Percentiles rank a stretch among this genome's conserved stretches.
These are phyloP conservation scores for Bilobella aurantiaca DNA, from an alignment of 1,140 invertebrate genomes.

Conservation along the genomic window DNA sequence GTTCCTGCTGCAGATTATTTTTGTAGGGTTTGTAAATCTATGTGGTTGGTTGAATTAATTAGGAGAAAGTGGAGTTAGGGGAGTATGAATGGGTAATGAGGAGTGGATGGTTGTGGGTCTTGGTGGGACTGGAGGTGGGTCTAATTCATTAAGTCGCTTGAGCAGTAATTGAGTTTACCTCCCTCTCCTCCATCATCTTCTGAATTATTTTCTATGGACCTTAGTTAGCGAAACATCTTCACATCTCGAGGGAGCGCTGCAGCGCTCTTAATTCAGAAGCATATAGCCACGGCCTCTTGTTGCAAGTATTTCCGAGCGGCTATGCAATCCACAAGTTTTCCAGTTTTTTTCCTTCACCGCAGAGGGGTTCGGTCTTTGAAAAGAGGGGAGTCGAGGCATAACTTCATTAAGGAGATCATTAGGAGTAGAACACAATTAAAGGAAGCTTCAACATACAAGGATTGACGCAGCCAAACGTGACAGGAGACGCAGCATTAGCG, in stretches of 20 bases:
- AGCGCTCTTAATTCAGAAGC: background rate
- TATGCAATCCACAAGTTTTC: background rate
- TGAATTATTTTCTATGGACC: conserved; percentile 5
- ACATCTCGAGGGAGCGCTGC: background rate
- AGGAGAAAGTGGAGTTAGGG: background rate
- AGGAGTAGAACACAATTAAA: background rate
- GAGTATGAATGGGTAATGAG: conserved; percentile 5
- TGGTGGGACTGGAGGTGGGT: background rate
- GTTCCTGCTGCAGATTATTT: too few species aligned
- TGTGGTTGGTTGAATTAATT: conserved; percentile 6
- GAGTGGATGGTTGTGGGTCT: background rate
- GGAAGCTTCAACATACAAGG: background rate
- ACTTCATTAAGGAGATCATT: background rate
- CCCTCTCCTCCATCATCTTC: background rate
- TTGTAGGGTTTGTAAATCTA: background rate
- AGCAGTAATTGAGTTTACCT: conserved; percentile 4
- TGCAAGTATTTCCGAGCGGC: too few species aligned
- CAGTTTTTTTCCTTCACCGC: background rate
- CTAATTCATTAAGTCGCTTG: conserved; percentile 8
- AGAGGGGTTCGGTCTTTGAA: background rate
- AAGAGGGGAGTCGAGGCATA: background rate
- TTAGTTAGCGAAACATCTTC: background rate
- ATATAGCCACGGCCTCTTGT: too few species aligned
- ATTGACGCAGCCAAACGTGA: background rate
- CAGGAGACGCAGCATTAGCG: background rate